Evolutionary conservation across 2,888 invertebrate species (phyloP).

Genomic region (Timandra comae): DNA sequence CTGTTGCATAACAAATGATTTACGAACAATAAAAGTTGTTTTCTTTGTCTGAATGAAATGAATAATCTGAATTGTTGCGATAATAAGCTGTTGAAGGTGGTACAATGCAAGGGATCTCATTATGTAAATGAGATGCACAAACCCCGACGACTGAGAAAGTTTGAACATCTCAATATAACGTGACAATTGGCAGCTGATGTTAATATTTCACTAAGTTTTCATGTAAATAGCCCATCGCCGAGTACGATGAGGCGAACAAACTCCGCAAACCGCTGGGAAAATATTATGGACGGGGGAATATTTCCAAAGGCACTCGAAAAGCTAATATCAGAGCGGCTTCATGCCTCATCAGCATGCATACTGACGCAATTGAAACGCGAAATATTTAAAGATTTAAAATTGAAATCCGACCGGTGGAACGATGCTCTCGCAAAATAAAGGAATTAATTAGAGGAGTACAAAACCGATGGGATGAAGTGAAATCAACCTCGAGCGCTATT

Average conservation of each 20-base stretch:
- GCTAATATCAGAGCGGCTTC: slow-evolving; percentile 50
- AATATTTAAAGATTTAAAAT: slow-evolving; percentile 48
- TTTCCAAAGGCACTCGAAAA: slow-evolving; percentile 46
- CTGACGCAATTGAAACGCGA: slow-evolving; percentile 44
- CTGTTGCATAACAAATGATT: slow-evolving; percentile 35
- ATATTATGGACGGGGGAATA: slow-evolving; percentile 44
- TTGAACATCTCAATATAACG: slow-evolving; percentile 68
- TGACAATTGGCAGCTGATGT: slow-evolving; percentile 67
- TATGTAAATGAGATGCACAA: slow-evolving; percentile 66
- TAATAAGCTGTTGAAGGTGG: slow-evolving; percentile 46
- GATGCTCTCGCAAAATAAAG: slow-evolving; percentile 35
- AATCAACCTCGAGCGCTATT: slow-evolving; percentile 56
- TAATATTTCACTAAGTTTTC: slow-evolving; percentile 68
- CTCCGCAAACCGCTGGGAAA: slow-evolving; percentile 30
- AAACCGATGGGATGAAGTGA: slow-evolving; percentile 53
- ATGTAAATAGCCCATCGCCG: slow-evolving; percentile 57
- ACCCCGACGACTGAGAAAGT: slow-evolving; percentile 54
- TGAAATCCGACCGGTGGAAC: slow-evolving; percentile 37
- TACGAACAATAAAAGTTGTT: slow-evolving; percentile 24
- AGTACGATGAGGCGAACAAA: slow-evolving; percentile 42
- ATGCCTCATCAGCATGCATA: slow-evolving; percentile 57
- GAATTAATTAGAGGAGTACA: slow-evolving; percentile 56
- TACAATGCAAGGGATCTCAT: slow-evolving; percentile 52
- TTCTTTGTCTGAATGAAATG: slow-evolving; percentile 32
- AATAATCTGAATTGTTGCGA: slow-evolving; percentile 37